Percentiles rank a stretch among this genome's conserved stretches.
phyloP scores from a whole-genome alignment of 1,140 invertebrate species.

The Campoletis sonorensis region DNA sequence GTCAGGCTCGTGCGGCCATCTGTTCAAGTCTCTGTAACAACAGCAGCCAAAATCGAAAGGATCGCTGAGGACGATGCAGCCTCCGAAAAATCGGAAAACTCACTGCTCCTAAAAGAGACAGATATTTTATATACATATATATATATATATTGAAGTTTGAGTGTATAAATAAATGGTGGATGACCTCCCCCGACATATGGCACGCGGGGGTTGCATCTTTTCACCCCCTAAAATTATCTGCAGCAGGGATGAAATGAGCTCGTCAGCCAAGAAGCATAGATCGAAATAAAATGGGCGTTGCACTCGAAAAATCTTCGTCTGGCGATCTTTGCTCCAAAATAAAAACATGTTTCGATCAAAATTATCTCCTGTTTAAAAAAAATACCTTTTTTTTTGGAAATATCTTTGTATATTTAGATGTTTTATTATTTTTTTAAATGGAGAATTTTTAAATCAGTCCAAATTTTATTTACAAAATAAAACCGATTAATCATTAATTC shows the following conservation, averaged over 20 bases:
- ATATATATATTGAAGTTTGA: no score
- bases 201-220: slow-evolving; percentile 54
- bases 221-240: slow-evolving; percentile 58
- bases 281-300: background rate
- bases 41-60: background rate
- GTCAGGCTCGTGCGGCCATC: slow-evolving; percentile 47
- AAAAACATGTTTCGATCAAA: no score
- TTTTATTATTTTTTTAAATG: no score
- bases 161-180: slow-evolving; percentile 8
- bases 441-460: no score
- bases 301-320: no score
- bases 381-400: no score
- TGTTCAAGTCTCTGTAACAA: slow-evolving; percentile 10
- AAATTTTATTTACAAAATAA: no score
- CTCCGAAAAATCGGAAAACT: slow-evolving; percentile 34
- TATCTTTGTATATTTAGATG: no score
- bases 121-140: background rate
- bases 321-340: no score
- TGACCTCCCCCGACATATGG: slow-evolving; percentile 66
- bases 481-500: no score
- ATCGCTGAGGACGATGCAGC: no score
- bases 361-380: no score
- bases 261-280: background rate
- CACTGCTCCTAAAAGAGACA: background rate
- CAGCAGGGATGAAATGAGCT: background rate